Conservation (phyloP, 1,140 invertebrate genomes). For the Drosophila orosa region DNA sequence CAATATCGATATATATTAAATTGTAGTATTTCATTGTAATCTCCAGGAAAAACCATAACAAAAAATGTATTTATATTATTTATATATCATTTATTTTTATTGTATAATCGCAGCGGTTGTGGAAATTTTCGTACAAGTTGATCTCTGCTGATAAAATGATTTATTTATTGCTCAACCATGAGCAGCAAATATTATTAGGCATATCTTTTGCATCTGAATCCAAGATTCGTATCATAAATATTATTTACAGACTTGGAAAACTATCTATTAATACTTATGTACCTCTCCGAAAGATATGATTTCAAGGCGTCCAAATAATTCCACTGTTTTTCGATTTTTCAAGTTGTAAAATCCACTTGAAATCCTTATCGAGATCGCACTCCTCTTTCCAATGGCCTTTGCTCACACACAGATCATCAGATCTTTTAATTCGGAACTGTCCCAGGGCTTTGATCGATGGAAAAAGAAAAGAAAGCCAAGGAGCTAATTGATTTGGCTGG, state of each 20-base stretch:
- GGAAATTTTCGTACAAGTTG: neutral
- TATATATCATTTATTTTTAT: too few species aligned
- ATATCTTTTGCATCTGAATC: neutral
- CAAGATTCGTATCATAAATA: neutral
- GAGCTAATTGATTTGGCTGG: constrained; percentile 1
- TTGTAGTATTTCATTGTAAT: neutral
- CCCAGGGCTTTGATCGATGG: neutral
- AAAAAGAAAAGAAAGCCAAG: constrained; percentile 8
- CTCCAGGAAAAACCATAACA: neutral
- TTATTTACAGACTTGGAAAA: neutral
- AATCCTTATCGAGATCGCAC: neutral
- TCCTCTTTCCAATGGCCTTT: constrained; percentile 1
- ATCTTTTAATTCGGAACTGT: constrained; percentile 3
- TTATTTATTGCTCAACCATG: neutral
- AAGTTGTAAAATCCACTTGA: neutral
- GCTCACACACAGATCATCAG: neutral
- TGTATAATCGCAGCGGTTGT: neutral
- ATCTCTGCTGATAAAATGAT: constrained; percentile 1
- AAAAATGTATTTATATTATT: too few species aligned
- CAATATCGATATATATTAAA: too few species aligned
- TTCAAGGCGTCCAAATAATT: neutral
- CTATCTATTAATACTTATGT: neutral
- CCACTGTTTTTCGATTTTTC: neutral
- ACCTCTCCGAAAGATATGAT: neutral
- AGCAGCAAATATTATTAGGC: constrained; percentile 7